Conservation (phyloP, 92 coral and sea anemone species). For the Phenganax marumi region DNA sequence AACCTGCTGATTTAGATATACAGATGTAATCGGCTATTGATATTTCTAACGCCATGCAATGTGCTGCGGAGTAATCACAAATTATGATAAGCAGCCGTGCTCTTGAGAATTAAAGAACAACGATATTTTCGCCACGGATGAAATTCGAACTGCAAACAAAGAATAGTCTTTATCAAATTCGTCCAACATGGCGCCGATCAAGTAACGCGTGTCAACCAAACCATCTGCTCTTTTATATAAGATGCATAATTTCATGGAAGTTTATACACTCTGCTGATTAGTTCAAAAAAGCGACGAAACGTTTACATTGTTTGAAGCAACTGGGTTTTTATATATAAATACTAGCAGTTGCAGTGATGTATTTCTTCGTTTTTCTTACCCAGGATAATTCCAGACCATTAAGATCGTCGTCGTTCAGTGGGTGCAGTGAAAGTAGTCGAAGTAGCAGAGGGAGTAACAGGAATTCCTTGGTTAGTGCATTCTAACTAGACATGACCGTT, state of each 20-base stretch:
- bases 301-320: neutral
- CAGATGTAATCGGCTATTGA: neutral
- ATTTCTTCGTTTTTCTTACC: neutral
- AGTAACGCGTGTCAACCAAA: too few species aligned
- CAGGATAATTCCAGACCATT: conserved; percentile 19
- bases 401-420: conserved; percentile 42
- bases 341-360: neutral
- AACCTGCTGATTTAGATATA: neutral
- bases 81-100: too few species aligned
- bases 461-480: conserved; percentile 32
- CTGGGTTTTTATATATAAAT: neutral
- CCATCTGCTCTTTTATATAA: too few species aligned
- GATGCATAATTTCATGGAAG: too few species aligned
- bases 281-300: neutral
- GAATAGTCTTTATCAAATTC: too few species aligned
- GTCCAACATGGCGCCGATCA: too few species aligned
- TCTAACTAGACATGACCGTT: neutral
- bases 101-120: too few species aligned
- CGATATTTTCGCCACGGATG: too few species aligned
- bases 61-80: neutral
- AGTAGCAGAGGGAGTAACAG: conserved; percentile 42
- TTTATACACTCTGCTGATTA: neutral
- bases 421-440: conserved; percentile 39
- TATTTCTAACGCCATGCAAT: neutral
- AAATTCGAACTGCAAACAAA: too few species aligned